Percentiles rank a stretch among this genome's conserved stretches.
phyloP scores from a whole-genome alignment of 2,888 invertebrate genomes.

The Drosophila acutilabella region DNA sequence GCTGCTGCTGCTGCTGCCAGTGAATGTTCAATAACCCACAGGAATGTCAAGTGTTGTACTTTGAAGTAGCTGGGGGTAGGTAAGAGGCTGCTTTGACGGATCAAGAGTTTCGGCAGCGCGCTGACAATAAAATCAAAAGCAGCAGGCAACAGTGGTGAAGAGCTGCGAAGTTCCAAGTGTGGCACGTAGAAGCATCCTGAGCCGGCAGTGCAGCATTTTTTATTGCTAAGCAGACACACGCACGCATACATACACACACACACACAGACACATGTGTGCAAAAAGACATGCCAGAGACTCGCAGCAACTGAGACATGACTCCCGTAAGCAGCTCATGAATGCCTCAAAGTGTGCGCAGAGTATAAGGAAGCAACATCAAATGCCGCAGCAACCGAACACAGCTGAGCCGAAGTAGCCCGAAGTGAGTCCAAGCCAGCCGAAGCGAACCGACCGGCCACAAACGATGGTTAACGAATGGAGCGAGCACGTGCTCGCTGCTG shows the following conservation, averaged over 20 bases:
- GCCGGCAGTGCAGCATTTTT: constrained; percentile 57
- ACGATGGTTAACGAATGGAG: constrained; percentile 21
- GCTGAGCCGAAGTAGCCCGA: constrained; percentile 10
- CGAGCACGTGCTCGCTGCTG: constrained; percentile 58
- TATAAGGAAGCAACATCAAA: constrained; percentile 6
- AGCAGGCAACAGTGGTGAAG: constrained; percentile 25
- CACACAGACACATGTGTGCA: constrained; percentile 7
- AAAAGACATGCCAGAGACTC: constrained; percentile 29
- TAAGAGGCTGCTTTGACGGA: constrained; percentile 37
- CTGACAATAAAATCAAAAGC: constrained; percentile 43
- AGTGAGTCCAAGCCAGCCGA: constrained; percentile 12
- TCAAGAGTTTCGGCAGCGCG: constrained; percentile 53
- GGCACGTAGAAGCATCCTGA: constrained; percentile 50
- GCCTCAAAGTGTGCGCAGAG: constrained; percentile 18
- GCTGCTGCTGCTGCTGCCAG: constrained; percentile 6
- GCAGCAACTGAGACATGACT: constrained; percentile 33
- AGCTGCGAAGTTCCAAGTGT: constrained; percentile 18
- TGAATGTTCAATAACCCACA: constrained; percentile 54
- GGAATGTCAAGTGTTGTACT: constrained; percentile 32
- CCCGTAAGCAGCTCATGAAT: constrained; percentile 47
- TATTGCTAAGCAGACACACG: constrained; percentile 42
- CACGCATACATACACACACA: constrained; percentile 26
- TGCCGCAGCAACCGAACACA: constrained; percentile 45
- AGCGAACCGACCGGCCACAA: constrained; percentile 16
- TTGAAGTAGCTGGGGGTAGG: background rate